Conservation (phyloP, 1,140 invertebrate species). For the Manduca sexta region DNA sequence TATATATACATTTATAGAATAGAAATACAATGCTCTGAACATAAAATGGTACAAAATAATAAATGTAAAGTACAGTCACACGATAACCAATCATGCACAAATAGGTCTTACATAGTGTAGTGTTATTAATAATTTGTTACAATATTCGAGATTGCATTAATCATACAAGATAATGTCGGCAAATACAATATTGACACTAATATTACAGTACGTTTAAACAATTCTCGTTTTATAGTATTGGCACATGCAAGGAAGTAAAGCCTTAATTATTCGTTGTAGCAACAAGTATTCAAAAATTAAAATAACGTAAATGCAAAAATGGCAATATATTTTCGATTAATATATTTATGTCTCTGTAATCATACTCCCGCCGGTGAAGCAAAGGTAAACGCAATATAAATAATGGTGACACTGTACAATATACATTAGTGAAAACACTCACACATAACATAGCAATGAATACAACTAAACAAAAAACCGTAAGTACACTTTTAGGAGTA, state of each 20-base stretch:
- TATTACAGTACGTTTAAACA: constrained; percentile 2
- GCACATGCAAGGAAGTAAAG: constrained; percentile 45
- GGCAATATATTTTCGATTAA: constrained; percentile 57
- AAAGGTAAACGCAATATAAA: constrained; percentile 29
- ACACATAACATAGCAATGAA: constrained; percentile 32
- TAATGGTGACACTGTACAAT: constrained; percentile 24
- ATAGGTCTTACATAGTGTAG: too few species aligned
- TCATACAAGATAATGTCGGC: too few species aligned
- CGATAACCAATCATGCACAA: too few species aligned
- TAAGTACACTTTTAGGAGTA: constrained; percentile 36
- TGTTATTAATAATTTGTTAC: too few species aligned
- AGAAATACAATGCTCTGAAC: too few species aligned
- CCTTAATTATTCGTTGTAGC: constrained; percentile 53
- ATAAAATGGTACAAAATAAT: too few species aligned
- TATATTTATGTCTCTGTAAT: constrained; percentile 28
- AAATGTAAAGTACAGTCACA: too few species aligned
- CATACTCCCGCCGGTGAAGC: constrained; percentile 23
- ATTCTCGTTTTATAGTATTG: constrained; percentile 33
- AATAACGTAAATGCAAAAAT: constrained; percentile 68
- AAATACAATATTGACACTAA: too few species aligned
- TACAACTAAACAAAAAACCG: constrained; percentile 28
- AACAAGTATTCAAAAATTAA: constrained; percentile 48
- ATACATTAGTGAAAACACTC: constrained; percentile 36
- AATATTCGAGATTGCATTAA: too few species aligned
- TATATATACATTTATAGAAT: too few species aligned